Conservation (phyloP, 2,888 invertebrate genomes). For the Papilio demoleus region DNA sequence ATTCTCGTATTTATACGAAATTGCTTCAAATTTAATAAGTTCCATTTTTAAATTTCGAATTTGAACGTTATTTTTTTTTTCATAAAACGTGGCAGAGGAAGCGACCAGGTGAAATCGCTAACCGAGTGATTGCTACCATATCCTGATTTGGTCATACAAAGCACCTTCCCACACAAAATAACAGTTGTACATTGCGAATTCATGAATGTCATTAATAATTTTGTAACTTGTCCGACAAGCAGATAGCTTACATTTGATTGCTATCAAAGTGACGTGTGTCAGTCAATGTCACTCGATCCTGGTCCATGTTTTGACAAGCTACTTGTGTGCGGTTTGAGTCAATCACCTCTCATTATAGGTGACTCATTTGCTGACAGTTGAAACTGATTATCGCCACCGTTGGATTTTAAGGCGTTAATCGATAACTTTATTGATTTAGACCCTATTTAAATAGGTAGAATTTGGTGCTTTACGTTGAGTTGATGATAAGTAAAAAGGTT, state of each 20-base stretch:
- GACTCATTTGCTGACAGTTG: constrained; percentile 55
- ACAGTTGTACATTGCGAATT: constrained; percentile 20
- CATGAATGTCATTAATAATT: constrained; percentile 34
- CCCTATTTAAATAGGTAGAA: too few relatives aligned
- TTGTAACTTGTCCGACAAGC: constrained; percentile 13
- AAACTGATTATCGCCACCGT: constrained; percentile 17
- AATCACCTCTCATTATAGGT: constrained; percentile 66
- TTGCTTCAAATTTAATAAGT: too few relatives aligned
- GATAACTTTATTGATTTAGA: not conserved
- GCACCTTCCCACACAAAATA: not conserved
- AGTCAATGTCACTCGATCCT: constrained; percentile 37
- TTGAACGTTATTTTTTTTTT: not conserved
- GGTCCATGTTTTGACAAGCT: constrained; percentile 30
- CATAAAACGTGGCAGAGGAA: not conserved
- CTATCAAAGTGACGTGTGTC: constrained; percentile 36
- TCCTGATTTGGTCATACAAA: not conserved
- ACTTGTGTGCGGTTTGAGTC: constrained; percentile 50
- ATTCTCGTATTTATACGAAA: too few relatives aligned
- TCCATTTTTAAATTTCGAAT: not conserved
- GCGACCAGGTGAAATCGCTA: not conserved
- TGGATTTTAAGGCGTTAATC: not conserved
- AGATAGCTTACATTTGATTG: constrained; percentile 28
- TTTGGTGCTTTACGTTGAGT: too few relatives aligned
- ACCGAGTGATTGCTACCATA: not conserved
- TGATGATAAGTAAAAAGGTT: too few relatives aligned